These are phyloP conservation scores for Rhimphoctona megacephalus DNA, from an alignment of 2,888 invertebrate genomes.

Conservation along the genomic window DNA sequence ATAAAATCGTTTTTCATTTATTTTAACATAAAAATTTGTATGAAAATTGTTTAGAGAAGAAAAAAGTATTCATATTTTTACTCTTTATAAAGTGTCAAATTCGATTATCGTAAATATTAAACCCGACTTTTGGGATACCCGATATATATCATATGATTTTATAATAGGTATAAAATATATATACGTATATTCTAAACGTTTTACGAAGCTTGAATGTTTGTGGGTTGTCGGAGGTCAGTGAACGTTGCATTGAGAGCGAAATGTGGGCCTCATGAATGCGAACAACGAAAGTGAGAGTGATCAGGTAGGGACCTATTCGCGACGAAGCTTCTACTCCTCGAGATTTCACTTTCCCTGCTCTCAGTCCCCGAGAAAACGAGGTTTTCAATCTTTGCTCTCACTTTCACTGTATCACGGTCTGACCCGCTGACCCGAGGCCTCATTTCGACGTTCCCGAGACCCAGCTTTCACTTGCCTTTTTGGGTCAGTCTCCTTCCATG, in stretches of 20 bases:
- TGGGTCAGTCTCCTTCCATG: constrained; percentile 55
- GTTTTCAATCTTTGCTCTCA: constrained; percentile 63
- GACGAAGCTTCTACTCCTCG: constrained; percentile 3
- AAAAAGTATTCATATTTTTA: too few relatives aligned
- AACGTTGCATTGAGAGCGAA: constrained; percentile 31
- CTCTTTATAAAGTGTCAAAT: too few relatives aligned
- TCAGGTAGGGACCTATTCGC: background rate
- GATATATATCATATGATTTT: too few relatives aligned
- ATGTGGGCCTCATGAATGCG: constrained; percentile 31
- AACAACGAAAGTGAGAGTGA: constrained; percentile 64
- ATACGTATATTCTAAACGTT: background rate
- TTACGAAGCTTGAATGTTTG: background rate
- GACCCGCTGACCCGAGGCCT: constrained; percentile 74
- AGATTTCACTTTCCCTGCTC: constrained; percentile 54
- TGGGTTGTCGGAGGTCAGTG: constrained; percentile 50
- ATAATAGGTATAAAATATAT: too few relatives aligned
- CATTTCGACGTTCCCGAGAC: constrained; percentile 68
- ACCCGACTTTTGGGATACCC: background rate
- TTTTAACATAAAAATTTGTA: too few relatives aligned
- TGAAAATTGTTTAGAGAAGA: too few relatives aligned
- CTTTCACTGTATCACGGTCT: constrained; percentile 71
- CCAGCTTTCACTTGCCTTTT: constrained; percentile 71
- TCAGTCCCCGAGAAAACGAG: constrained; percentile 57
- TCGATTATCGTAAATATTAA: background rate
- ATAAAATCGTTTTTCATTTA: too few relatives aligned